A percentile compares a stretch with the other conserved stretches of the same genome.
phyloP scores from a whole-genome alignment of 2,888 invertebrate genomes.

The Netelia inedita region DNA sequence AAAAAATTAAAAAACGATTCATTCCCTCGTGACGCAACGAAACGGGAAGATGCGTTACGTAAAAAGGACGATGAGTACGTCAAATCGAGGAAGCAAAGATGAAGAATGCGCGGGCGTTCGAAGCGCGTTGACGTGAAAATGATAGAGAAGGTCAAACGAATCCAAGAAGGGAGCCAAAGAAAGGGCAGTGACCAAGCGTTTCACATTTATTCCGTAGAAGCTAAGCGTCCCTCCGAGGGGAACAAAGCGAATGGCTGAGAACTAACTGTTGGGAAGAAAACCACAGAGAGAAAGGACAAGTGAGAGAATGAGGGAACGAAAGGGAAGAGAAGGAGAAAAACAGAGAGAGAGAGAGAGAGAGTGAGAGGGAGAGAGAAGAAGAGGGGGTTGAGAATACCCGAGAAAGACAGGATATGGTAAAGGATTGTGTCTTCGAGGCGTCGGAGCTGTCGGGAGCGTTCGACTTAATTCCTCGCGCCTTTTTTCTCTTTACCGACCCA shows the following conservation, averaged over 20 bases:
- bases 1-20: background rate
- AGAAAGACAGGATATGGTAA: slow-evolving; percentile 14
- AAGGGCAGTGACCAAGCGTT: slow-evolving; percentile 67
- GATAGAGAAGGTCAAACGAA: slow-evolving; percentile 62
- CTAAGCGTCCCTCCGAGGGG: slow-evolving; percentile 29
- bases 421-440: slow-evolving; percentile 18
- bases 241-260: slow-evolving; percentile 50
- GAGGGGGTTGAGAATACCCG: slow-evolving; percentile 15
- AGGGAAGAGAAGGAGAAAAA: background rate
- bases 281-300: background rate
- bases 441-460: slow-evolving; percentile 19
- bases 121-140: slow-evolving; percentile 63
- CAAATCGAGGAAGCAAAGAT: background rate
- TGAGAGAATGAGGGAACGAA: background rate
- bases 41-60: slow-evolving; percentile 28
- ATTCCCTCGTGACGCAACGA: background rate
- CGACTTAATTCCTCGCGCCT: background rate
- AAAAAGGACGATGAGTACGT: slow-evolving; percentile 4
- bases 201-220: slow-evolving; percentile 53
- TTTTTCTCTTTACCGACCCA: background rate
- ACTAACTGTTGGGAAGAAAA: slow-evolving; percentile 4
- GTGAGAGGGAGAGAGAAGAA: slow-evolving; percentile 9
- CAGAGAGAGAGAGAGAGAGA: slow-evolving; percentile 1
- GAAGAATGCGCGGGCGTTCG: slow-evolving; percentile 45
- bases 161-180: slow-evolving; percentile 34